Base-by-base conservation (phyloP, 2,888 invertebrate genomes). In the Drosophila helvetica region DNA sequence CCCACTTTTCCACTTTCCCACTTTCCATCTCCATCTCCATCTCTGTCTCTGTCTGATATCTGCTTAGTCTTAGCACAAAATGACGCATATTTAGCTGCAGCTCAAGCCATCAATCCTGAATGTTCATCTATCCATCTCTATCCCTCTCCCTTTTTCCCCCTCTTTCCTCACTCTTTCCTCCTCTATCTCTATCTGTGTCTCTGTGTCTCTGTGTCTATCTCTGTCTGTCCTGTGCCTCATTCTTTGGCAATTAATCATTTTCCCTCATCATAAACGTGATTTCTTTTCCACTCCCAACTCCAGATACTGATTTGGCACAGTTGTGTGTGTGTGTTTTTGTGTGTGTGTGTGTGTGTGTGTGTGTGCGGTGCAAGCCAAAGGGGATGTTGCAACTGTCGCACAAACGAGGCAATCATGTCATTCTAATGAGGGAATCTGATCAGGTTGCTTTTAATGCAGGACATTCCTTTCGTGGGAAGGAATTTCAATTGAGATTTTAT, bases 201-300 rank as follows among this genome's bases (percentile, higher is more conserved):
- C 25, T 38, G 17, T 30, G 22, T 22, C 22, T 5, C 27, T 27
- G 25, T 25, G 25, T 58, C 33, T 62, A 25, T 19, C 51, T 57
- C 27, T 45, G 17, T 33, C 53, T 46, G 67, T 57, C 62, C 46
- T 55, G 52, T 66, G 83, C 81, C 90, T 89, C 90, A 90, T 90
- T 90, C 85, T 88, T 89, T 88, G 88, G 87, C 85, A 90, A 90
- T 90, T 90, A 90, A 90, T 90, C 90, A 90, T 90, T 86, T 82
- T 72, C 86, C 77, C 83, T 90, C 90, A 88, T 89, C 90, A 90
- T 89, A 90, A 90, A 87, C 90, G 82, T 83, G 84, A 87, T 85
- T 89, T 86, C 75, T 79, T 86, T 78, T 70, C 77, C 60, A 68
- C 52, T 60, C 69, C n/a, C 38, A 38, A 38, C 38, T 38, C 33